A percentile compares a stretch with the other conserved stretches of the same genome.
Conservation (phyloP, 2,797 vertebrate species). For the Rhynchonycteris naso region DNA sequence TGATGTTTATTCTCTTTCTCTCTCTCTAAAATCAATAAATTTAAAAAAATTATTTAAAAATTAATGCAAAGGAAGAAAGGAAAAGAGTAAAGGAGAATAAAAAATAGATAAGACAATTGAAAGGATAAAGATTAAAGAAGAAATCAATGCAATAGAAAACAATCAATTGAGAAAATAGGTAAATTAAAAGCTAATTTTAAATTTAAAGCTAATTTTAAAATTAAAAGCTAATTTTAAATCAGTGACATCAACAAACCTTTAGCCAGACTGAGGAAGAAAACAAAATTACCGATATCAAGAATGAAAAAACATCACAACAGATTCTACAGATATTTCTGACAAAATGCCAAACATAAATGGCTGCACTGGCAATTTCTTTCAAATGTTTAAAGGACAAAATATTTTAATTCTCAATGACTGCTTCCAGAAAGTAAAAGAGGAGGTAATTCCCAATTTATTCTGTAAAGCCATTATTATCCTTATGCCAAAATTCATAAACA, state of each 20-base stretch:
- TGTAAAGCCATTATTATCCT: neutral
- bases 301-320: neutral
- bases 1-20: too few relatives aligned
- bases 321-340: neutral
- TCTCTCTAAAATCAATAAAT: too few relatives aligned
- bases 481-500: neutral
- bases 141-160: neutral
- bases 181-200: too few relatives aligned
- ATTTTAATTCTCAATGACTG: neutral
- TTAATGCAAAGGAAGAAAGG: neutral
- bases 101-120: neutral
- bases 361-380: neutral
- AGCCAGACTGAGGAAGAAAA: neutral
- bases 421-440: neutral
- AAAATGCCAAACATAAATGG: slow-evolving; percentile 8
- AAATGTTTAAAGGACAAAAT: neutral
- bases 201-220: too few relatives aligned
- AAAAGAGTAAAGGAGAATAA: neutral
- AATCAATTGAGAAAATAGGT: neutral
- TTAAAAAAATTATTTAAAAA: too few relatives aligned
- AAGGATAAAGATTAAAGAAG: neutral
- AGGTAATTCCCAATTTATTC: neutral
- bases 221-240: neutral
- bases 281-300: neutral
- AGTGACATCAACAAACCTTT: neutral